A percentile compares a stretch with the other conserved stretches of the same genome.
These are phyloP conservation scores for Tuberolachnus salignus DNA, from an alignment of 2,888 invertebrate species.

Conservation along the genomic window DNA sequence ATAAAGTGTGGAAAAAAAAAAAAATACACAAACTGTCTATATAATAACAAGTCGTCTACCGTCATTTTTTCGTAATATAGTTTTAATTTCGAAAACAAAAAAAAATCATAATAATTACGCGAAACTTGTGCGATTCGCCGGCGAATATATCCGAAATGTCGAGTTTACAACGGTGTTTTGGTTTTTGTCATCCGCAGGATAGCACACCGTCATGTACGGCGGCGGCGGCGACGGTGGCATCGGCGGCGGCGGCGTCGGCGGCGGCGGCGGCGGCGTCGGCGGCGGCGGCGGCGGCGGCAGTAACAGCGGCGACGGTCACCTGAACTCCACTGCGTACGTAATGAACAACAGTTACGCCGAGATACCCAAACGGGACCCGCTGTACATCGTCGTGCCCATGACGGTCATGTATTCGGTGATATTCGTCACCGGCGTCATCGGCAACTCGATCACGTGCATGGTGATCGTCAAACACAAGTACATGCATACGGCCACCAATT, in stretches of 20 bases:
- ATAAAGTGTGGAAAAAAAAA: too few relatives aligned
- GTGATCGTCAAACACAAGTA: slow-evolving; percentile 82
- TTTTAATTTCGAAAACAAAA: too few relatives aligned
- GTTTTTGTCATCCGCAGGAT: too few relatives aligned
- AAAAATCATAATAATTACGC: too few relatives aligned
- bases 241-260: neutral
- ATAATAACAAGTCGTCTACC: too few relatives aligned
- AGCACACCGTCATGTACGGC: too few relatives aligned
- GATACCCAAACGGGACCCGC: slow-evolving; percentile 63
- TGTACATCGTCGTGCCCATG: slow-evolving; percentile 73
- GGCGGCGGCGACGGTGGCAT: neutral
- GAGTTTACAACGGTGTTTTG: too few relatives aligned
- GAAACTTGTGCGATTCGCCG: too few relatives aligned
- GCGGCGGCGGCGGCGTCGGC: neutral
- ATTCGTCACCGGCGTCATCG: slow-evolving; percentile 78
- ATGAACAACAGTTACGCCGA: neutral
- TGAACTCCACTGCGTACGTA: neutral
- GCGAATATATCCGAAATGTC: too few relatives aligned
- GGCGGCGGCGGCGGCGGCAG: neutral
- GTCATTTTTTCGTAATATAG: too few relatives aligned
- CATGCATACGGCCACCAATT: slow-evolving; percentile 83
- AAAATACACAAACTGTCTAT: too few relatives aligned
- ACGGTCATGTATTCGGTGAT: slow-evolving; percentile 79
- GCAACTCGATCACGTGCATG: slow-evolving; percentile 83
- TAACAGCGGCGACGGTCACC: neutral